Evolutionary conservation across 2,888 invertebrate species (phyloP).

Genomic region (Idaea straminata): DNA sequence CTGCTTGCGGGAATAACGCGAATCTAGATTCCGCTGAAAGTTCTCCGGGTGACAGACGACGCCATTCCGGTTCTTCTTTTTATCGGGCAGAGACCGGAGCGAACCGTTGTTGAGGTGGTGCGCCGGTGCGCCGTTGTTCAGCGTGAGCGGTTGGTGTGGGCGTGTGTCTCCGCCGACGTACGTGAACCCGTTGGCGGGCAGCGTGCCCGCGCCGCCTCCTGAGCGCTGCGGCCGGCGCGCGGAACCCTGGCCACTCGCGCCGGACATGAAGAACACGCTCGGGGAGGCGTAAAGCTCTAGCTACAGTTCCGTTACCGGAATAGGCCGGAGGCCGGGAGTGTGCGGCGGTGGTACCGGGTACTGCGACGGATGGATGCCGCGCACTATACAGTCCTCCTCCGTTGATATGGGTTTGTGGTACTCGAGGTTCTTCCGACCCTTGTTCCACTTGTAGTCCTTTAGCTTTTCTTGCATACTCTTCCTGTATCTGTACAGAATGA

Average conservation of each 20-base stretch:
- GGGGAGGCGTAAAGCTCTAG: conserved; percentile 96
- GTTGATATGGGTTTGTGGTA: conserved; percentile 93
- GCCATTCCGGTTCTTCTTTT: conserved; percentile 71
- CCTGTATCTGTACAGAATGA: conserved; percentile 89
- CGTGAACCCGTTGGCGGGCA: conserved; percentile 87
- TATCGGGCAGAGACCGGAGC: conserved; percentile 71
- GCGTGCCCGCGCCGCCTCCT: conserved; percentile 80
- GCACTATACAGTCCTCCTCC: conserved; percentile 90
- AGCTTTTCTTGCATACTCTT: conserved; percentile 89
- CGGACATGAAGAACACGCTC: conserved; percentile 88
- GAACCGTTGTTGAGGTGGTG: conserved; percentile 76
- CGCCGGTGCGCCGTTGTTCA: conserved; percentile 76
- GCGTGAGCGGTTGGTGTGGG: conserved; percentile 71
- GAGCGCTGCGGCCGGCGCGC: conserved; percentile 74
- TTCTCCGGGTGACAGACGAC: conserved; percentile 72
- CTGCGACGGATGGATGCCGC: conserved; percentile 81
- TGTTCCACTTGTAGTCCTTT: conserved; percentile 91
- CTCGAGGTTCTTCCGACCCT: conserved; percentile 90
- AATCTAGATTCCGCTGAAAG: conserved; percentile 74
- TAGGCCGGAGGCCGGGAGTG: conserved; percentile 81
- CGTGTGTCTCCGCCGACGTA: conserved; percentile 86
- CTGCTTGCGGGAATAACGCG: conserved; percentile 74
- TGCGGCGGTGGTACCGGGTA: conserved; percentile 75
- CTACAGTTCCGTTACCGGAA: conserved; percentile 96
- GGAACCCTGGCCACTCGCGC: conserved; percentile 78